Base-by-base conservation (phyloP, 2,797 vertebrate species). In the Takifugu rubripes region DNA sequence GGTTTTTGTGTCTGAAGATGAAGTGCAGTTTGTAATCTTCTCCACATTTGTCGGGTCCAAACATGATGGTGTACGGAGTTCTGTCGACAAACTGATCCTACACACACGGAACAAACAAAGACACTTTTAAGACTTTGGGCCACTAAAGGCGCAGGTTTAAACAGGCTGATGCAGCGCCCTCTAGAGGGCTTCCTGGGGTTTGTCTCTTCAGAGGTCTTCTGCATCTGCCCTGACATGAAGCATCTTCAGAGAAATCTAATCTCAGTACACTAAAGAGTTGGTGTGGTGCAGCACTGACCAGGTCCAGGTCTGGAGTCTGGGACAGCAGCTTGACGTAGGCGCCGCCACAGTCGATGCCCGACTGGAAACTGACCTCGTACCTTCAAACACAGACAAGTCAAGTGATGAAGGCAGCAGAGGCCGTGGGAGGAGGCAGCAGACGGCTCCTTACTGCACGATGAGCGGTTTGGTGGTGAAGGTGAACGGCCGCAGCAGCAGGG, bases 1-100 rank as follows among this genome's bases (percentile, higher is more conserved):
- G 96, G 79, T 97, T 99, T 74, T 95, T 95, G 89, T 99, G 97
- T 24, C 97, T 92, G 87, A 99, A 97, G 90, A 99, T 99, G 90
- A 99, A 98, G 86, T 99, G 97, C 54, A 99, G 86, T 65, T 99
- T 99, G 81, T 98, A 99, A 74, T 99, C 97, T 64, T 99, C 97
- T 44, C 97, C 97, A 75, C 97, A 99, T 72, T 99, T 99, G 84
- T 99, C 97, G 0, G 97, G 97, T 33, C 97, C 97, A 64, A 99
- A 99, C 97, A 99, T 99, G 84, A 99, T 98, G 3, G 95, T 99
- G 81, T 99, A 99, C 0, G 94, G 88, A n/a, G 95, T 98, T 84
- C 95, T 98, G 84, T 99, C 97, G 61, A 94, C 92, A 75, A 99
- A 97, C 31, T 95, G 91, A 61, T 95, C 93, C 97, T 99, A 83